Evolutionary conservation across 2,888 invertebrate genomes (phyloP).

Genomic region (Lithophane ornitopus): DNA sequence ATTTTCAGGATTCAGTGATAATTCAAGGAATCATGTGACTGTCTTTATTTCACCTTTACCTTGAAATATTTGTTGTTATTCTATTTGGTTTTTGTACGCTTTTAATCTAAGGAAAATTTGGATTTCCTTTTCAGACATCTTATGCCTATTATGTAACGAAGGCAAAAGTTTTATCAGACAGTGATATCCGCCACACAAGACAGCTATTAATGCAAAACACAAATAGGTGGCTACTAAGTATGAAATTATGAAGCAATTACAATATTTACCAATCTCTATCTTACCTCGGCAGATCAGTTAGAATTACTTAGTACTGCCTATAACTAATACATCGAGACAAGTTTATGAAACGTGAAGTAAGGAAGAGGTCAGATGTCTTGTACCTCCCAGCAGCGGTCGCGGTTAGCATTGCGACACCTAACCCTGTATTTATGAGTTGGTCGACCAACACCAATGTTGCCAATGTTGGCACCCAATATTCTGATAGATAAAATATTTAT

Average conservation of each 20-base stretch:
- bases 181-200: neutral
- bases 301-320: conserved; percentile 9
- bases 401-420: conserved; percentile 32
- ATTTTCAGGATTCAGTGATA: conserved; percentile 11
- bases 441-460: neutral
- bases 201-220: neutral
- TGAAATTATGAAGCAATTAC: neutral
- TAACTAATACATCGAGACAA: conserved; percentile 26
- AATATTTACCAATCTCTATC: conserved; percentile 7
- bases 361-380: conserved; percentile 54
- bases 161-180: neutral
- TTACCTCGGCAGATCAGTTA: neutral
- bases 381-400: conserved; percentile 19
- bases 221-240: neutral
- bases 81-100: neutral
- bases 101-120: neutral
- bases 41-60: neutral
- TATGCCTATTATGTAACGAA: neutral
- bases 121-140: neutral
- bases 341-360: conserved; percentile 32
- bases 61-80: neutral
- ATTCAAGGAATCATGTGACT: neutral
- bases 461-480: conserved; percentile 10
- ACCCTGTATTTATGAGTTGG: neutral
- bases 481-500: neutral